These are phyloP conservation scores for Prionailurus viverrinus DNA, from an alignment of 2,113 vertebrate genomes.

Conservation along the genomic window DNA sequence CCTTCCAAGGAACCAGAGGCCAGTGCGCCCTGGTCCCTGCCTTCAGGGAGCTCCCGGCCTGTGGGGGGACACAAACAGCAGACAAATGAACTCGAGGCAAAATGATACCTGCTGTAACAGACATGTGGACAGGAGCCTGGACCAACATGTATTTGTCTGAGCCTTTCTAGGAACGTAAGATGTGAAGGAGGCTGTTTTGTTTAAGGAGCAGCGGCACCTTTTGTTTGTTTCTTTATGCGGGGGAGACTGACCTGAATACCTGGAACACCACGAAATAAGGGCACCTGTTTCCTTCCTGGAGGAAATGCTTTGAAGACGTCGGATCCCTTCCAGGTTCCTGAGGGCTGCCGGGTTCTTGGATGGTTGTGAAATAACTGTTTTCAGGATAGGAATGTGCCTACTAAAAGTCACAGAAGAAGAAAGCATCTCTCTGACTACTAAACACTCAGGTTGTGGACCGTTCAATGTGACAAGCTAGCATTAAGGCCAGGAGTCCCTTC, in stretches of 20 bases:
- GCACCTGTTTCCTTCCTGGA: not conserved
- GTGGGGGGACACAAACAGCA: not conserved
- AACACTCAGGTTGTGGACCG: not conserved
- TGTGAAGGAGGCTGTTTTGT: not conserved
- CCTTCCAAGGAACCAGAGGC: not conserved
- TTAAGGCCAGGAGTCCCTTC: not conserved
- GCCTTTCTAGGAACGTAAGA: not conserved
- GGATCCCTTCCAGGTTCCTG: not conserved
- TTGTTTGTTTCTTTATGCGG: not conserved
- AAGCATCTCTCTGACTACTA: not conserved
- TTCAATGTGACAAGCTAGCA: not conserved
- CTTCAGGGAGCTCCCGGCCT: not conserved
- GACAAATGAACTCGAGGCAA: not conserved
- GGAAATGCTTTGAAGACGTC: conserved; percentile 22
- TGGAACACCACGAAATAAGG: not conserved
- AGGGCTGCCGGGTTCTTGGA: not conserved
- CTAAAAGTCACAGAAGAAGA: conserved; percentile 11
- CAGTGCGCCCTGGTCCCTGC: not conserved
- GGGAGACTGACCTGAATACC: not conserved
- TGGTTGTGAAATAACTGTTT: not conserved
- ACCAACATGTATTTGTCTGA: not conserved
- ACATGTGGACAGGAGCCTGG: not conserved
- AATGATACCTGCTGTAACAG: not conserved
- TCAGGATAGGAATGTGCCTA: not conserved
- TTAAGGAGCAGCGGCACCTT: not conserved